phyloP scores from a whole-genome alignment of 92 coral and sea anemone genomes.

The Anthopleura xanthogrammica region DNA sequence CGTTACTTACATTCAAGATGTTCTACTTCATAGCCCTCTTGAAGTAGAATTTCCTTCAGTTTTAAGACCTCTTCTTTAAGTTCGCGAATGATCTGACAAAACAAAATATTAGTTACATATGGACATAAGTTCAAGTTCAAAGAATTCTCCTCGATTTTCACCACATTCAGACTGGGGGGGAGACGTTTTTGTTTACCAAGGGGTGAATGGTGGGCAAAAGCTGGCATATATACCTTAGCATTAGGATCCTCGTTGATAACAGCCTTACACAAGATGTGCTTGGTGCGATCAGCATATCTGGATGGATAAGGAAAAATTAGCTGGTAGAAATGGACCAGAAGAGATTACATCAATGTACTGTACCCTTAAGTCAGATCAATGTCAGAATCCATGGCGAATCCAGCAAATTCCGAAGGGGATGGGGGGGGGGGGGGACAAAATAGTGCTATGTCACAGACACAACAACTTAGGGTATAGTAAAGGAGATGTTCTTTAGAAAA shows the following conservation, averaged over 20 bases:
- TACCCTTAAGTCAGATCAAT: too few relatives aligned
- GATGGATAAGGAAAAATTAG: neutral
- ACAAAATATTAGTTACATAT: neutral
- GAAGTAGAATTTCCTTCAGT: conserved; percentile 75
- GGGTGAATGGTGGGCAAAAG: neutral
- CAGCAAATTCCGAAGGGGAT: too few relatives aligned
- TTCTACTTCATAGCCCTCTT: conserved; percentile 84
- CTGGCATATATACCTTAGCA: conserved; percentile 69
- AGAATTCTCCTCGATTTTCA: neutral
- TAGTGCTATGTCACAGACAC: too few relatives aligned
- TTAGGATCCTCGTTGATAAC: conserved; percentile 95
- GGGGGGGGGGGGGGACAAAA: too few relatives aligned
- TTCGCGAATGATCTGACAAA: conserved; percentile 86
- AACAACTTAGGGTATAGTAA: too few relatives aligned
- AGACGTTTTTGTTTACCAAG: neutral
- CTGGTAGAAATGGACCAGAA: neutral
- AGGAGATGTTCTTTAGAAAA: neutral
- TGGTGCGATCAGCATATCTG: conserved; percentile 99
- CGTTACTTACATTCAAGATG: conserved; percentile 64
- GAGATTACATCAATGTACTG: too few relatives aligned
- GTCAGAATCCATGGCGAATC: too few relatives aligned
- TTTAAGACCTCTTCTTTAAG: conserved; percentile 88
- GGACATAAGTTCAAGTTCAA: too few relatives aligned
- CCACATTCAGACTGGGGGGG: neutral
- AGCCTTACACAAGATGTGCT: conserved; percentile 94